phyloP scores from a whole-genome alignment of 1,140 invertebrate genomes.

The Thaumatotibia leucotreta region DNA sequence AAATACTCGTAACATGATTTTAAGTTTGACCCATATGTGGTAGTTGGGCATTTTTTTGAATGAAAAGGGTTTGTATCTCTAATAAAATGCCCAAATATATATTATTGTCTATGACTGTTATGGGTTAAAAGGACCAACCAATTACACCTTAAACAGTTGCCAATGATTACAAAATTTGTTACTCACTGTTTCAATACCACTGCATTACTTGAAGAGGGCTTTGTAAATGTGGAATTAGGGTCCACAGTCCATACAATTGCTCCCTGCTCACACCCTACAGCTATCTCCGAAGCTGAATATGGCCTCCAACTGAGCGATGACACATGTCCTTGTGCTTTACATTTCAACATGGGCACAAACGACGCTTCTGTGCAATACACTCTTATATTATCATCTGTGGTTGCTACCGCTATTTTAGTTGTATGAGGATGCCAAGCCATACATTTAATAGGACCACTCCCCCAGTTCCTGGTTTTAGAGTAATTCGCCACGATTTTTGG shows the following conservation, averaged over 20 bases:
- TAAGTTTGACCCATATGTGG: too few species aligned
- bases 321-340: slow-evolving; percentile 87
- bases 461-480: slow-evolving; percentile 77
- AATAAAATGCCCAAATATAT: too few species aligned
- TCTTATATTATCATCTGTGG: slow-evolving; percentile 89
- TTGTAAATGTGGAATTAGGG: slow-evolving; percentile 82
- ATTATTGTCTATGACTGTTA: too few species aligned
- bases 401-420: slow-evolving; percentile 88
- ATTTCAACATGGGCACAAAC: slow-evolving; percentile 84
- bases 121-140: too few species aligned
- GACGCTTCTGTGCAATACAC: slow-evolving; percentile 82
- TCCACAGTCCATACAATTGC: slow-evolving; percentile 93
- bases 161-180: neutral
- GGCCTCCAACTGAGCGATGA: slow-evolving; percentile 91
- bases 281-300: slow-evolving; percentile 85
- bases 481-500: slow-evolving; percentile 73
- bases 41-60: too few species aligned
- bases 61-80: too few species aligned
- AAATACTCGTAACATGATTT: too few species aligned
- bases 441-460: slow-evolving; percentile 79
- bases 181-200: slow-evolving; percentile 77
- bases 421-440: slow-evolving; percentile 92
- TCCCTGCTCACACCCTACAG: slow-evolving; percentile 89
- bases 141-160: too few species aligned
- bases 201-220: slow-evolving; percentile 80